phyloP scores from a whole-genome alignment of 2,888 invertebrate genomes.

The Calliopum simillimum region DNA sequence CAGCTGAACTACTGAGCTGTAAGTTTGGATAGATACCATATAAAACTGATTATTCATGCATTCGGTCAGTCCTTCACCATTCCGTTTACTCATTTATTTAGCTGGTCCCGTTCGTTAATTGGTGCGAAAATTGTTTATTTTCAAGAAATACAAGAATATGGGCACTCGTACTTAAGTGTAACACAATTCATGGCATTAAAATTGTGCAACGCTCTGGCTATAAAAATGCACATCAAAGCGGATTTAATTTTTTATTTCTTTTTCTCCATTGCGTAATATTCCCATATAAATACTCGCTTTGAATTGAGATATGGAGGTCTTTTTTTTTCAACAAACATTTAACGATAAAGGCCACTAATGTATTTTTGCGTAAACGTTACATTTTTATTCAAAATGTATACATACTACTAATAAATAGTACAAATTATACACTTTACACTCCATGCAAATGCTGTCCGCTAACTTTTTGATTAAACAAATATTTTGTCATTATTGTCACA shows the following conservation, averaged over 20 bases:
- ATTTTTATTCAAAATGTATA: too few species aligned
- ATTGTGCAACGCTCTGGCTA: not conserved
- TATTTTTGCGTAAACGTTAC: too few species aligned
- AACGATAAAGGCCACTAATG: too few species aligned
- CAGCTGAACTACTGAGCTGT: not conserved
- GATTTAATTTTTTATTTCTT: not conserved
- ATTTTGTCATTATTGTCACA: too few species aligned
- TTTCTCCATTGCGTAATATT: not conserved
- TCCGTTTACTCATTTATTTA: not conserved
- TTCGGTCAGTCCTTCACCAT: not conserved
- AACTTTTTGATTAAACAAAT: too few species aligned
- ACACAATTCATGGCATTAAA: not conserved
- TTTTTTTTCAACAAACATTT: too few species aligned
- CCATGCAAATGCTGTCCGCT: too few species aligned
- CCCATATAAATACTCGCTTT: not conserved
- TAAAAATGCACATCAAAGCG: not conserved
- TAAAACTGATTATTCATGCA: not conserved
- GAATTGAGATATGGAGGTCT: too few species aligned
- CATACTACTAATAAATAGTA: too few species aligned
- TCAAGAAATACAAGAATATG: not conserved
- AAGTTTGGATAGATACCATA: not conserved
- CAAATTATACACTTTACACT: too few species aligned
- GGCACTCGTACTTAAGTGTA: too few species aligned
- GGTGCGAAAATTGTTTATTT: slow-evolving; percentile 2
- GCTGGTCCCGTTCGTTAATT: not conserved